Evolutionary conservation across 2,113 vertebrate species (phyloP).

Genomic region (Trachemys scripta): DNA sequence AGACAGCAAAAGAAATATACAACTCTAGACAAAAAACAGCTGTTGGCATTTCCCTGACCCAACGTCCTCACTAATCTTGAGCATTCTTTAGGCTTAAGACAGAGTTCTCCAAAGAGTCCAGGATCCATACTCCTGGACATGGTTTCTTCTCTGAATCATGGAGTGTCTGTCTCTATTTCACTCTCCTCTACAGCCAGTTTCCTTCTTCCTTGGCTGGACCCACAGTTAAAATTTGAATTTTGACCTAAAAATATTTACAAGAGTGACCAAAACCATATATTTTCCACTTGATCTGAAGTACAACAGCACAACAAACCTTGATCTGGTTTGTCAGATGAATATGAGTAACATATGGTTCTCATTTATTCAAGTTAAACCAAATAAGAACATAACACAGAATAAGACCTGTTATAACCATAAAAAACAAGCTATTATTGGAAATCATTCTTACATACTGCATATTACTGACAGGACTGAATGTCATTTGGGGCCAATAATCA

Average conservation of each 20-base stretch:
- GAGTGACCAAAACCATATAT: not conserved
- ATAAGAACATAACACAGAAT: not conserved
- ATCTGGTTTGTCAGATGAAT: conserved; percentile 12
- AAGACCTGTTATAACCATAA: not conserved
- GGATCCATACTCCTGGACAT: not conserved
- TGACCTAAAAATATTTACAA: not conserved
- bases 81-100: not conserved
- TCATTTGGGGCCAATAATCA: not conserved
- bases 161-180: not conserved
- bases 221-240: not conserved
- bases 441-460: conserved; percentile 5
- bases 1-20: not conserved
- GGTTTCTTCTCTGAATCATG: not conserved
- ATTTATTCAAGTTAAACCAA: not conserved
- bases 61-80: not conserved
- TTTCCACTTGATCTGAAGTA: conserved; percentile 12
- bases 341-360: conserved; percentile 25
- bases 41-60: not conserved
- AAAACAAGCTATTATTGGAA: not conserved
- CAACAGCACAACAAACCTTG: not conserved
- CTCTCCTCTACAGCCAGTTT: not conserved
- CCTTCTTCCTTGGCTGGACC: not conserved
- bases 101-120: not conserved
- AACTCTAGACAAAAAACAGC: not conserved
- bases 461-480: not conserved